Percentiles rank a stretch among this genome's conserved stretches.
These are phyloP conservation scores for Pitangus sulphuratus DNA, from an alignment of 2,797 vertebrate genomes.

Conservation along the genomic window DNA sequence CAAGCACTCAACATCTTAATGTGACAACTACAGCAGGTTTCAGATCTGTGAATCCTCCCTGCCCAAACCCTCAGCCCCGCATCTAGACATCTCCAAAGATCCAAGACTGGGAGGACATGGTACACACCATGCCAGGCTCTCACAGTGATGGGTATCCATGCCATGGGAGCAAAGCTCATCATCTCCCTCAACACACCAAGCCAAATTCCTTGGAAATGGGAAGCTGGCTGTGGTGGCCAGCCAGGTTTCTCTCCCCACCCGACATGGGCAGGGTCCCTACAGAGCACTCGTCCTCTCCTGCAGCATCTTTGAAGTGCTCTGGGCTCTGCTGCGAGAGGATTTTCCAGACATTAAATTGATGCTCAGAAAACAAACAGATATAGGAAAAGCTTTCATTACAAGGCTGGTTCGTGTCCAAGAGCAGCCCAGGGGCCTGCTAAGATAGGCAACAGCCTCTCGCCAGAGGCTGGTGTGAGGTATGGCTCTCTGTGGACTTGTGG, in stretches of 20 bases:
- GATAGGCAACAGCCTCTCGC: neutral
- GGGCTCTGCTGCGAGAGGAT: neutral
- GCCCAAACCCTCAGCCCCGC: neutral
- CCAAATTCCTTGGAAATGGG: neutral
- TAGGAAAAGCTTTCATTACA: neutral
- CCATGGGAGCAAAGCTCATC: neutral
- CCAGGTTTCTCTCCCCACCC: neutral
- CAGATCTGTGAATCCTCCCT: neutral
- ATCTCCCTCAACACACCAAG: neutral
- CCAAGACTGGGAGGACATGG: neutral
- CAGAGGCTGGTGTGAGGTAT: neutral
- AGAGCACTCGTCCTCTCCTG: neutral
- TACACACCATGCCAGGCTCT: accelerated
- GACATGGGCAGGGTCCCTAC: neutral
- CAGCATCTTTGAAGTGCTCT: neutral
- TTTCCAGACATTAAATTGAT: neutral
- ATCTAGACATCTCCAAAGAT: neutral
- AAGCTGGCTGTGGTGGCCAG: accelerated
- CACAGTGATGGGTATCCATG: accelerated
- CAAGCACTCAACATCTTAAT: neutral
- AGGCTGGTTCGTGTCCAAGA: neutral
- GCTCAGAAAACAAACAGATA: neutral
- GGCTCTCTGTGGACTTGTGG: neutral
- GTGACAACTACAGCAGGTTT: neutral
- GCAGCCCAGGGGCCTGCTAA: neutral